Evolutionary conservation across 2,113 vertebrate genomes (phyloP).

Genomic region (Pterocles burchelli): DNA sequence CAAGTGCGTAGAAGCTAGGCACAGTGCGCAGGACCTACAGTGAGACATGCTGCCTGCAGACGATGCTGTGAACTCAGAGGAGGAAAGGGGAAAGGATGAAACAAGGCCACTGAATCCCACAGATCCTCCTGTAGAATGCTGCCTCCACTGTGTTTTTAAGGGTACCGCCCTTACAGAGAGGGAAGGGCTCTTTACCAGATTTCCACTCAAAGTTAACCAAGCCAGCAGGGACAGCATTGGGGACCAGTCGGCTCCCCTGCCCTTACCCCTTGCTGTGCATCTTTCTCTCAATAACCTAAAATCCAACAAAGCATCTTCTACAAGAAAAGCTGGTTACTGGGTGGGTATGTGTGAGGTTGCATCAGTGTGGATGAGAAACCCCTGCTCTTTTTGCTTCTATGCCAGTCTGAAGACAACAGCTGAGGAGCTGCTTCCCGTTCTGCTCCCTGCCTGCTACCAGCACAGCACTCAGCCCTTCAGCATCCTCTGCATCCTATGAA

Average conservation of each 20-base stretch:
- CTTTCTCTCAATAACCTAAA: background rate
- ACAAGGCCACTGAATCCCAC: background rate
- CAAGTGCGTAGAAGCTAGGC: background rate
- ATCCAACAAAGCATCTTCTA: background rate
- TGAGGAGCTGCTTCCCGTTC: background rate
- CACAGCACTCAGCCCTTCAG: background rate
- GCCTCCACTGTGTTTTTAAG: background rate
- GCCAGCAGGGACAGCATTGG: accelerated
- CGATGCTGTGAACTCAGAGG: background rate
- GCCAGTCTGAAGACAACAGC: background rate
- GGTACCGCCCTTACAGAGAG: background rate
- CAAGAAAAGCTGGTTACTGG: background rate
- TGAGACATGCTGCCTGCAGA: background rate
- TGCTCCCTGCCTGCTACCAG: background rate
- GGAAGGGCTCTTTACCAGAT: background rate
- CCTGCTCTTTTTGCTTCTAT: background rate
- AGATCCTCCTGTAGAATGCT: background rate
- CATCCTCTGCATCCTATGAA: background rate
- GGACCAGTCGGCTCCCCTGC: background rate
- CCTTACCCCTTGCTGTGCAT: background rate
- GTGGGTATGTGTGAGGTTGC: background rate
- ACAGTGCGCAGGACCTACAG: background rate
- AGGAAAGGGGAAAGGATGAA: background rate
- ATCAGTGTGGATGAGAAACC: background rate
- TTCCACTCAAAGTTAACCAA: background rate